phyloP scores from a whole-genome alignment of 2,113 vertebrate genomes.

The Oryzias javanicus region DNA sequence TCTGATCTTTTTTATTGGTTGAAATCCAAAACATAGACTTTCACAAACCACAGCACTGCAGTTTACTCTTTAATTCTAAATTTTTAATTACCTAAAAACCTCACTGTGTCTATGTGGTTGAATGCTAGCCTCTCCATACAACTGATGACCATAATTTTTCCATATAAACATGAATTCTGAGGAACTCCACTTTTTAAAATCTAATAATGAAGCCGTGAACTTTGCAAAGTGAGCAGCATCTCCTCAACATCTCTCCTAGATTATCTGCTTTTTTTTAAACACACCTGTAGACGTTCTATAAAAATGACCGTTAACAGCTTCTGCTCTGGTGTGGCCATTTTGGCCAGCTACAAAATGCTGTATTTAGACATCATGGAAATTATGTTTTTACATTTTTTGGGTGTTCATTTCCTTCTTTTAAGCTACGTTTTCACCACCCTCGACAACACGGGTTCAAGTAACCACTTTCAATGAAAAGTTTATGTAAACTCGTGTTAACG shows the following conservation, averaged over 20 bases:
- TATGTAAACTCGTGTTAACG: no score
- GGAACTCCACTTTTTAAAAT: constrained; percentile 37
- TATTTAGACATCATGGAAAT: no score
- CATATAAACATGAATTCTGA: constrained; percentile 59
- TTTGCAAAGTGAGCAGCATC: constrained; percentile 22
- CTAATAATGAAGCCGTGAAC: constrained; percentile 40
- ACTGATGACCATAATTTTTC: constrained; percentile 66
- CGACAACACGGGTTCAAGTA: no score
- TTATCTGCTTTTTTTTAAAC: neutral
- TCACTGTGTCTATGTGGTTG: constrained; percentile 13
- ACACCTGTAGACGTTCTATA: no score
- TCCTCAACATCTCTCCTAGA: constrained; percentile 4
- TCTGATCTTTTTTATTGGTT: constrained; percentile 68
- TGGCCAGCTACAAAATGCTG: no score
- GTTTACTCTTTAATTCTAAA: neutral
- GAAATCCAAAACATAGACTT: neutral
- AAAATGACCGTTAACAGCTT: no score
- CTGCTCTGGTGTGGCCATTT: no score
- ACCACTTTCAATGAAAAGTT: no score
- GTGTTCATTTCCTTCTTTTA: no score
- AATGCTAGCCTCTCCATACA: constrained; percentile 18
- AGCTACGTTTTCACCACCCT: no score
- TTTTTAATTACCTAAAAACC: constrained; percentile 9
- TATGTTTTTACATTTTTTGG: no score
- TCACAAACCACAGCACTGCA: neutral